These are phyloP conservation scores for Lithosia quadra DNA, from an alignment of 2,888 invertebrate genomes.

Conservation along the genomic window DNA sequence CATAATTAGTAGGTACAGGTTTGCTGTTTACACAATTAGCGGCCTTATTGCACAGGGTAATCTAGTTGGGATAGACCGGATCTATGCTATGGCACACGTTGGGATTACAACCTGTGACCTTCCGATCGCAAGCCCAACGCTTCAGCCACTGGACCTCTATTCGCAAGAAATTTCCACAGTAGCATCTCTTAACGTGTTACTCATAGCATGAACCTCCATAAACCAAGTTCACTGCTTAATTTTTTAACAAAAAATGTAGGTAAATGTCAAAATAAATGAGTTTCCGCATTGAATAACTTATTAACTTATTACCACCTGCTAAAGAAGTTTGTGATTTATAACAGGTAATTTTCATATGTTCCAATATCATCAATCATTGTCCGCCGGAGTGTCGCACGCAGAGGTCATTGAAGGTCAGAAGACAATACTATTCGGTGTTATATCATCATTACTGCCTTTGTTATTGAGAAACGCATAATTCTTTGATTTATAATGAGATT, in stretches of 20 bases:
- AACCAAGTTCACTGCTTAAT: background rate
- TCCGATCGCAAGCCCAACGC: background rate
- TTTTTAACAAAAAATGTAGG: background rate
- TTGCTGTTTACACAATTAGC: too few relatives aligned
- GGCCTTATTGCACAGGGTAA: too few relatives aligned
- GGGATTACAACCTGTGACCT: background rate
- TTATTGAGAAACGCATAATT: slow-evolving; percentile 1
- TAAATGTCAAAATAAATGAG: slow-evolving; percentile 11
- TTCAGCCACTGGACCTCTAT: background rate
- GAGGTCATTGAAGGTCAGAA: slow-evolving; percentile 16
- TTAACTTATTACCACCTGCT: slow-evolving; percentile 1
- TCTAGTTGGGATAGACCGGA: too few relatives aligned
- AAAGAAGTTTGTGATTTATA: slow-evolving; percentile 9
- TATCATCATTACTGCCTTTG: slow-evolving; percentile 7
- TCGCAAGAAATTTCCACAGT: background rate
- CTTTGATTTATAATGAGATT: background rate
- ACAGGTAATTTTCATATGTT: slow-evolving; percentile 17
- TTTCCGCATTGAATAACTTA: slow-evolving; percentile 14
- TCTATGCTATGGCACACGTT: background rate
- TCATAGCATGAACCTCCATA: background rate
- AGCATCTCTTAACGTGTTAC: background rate
- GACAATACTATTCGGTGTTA: slow-evolving; percentile 6
- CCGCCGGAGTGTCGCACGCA: background rate
- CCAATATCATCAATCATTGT: slow-evolving; percentile 13
- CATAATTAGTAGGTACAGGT: too few relatives aligned